A percentile compares a stretch with the other conserved stretches of the same genome.
These are phyloP conservation scores for Lutjanus erythropterus DNA, from an alignment of 2,113 vertebrate genomes.

Conservation along the genomic window DNA sequence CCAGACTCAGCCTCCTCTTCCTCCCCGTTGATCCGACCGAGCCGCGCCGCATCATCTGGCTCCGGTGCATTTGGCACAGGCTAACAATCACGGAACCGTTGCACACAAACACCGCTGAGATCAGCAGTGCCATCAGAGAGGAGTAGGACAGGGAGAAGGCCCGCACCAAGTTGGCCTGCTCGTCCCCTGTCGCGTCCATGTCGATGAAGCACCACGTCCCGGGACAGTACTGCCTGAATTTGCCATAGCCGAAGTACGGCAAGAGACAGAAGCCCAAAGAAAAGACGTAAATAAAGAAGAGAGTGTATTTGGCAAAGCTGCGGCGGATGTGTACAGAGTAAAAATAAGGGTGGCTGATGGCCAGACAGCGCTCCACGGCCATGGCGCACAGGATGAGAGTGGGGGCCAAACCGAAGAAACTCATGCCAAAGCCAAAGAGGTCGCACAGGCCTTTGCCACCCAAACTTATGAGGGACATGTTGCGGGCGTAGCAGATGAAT, in stretches of 20 bases:
- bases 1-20: slow-evolving; percentile 78
- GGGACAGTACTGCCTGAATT: slow-evolving; percentile 90
- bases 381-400: slow-evolving; percentile 91
- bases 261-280: slow-evolving; percentile 86
- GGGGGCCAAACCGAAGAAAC: slow-evolving; percentile 91
- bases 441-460: slow-evolving; percentile 80
- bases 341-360: slow-evolving; percentile 92
- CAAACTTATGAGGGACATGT: slow-evolving; percentile 82
- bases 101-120: slow-evolving; percentile 87
- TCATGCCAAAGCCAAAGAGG: slow-evolving; percentile 90
- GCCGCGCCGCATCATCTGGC: slow-evolving; percentile 84
- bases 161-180: slow-evolving; percentile 55
- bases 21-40: slow-evolving; percentile 72
- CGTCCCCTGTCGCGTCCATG: slow-evolving; percentile 80
- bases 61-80: slow-evolving; percentile 91
- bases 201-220: slow-evolving; percentile 94
- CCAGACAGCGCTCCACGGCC: slow-evolving; percentile 92
- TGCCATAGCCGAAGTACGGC: slow-evolving; percentile 87
- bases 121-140: slow-evolving; percentile 87
- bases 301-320: slow-evolving; percentile 81
- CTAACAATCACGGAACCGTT: slow-evolving; percentile 91
- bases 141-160: slow-evolving; percentile 92
- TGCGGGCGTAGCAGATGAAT: slow-evolving; percentile 88
- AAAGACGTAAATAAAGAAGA: slow-evolving; percentile 87
- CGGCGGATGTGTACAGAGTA: slow-evolving; percentile 87